These are phyloP conservation scores for Sula dactylatra DNA, from an alignment of 2,113 vertebrate species.

Conservation along the genomic window DNA sequence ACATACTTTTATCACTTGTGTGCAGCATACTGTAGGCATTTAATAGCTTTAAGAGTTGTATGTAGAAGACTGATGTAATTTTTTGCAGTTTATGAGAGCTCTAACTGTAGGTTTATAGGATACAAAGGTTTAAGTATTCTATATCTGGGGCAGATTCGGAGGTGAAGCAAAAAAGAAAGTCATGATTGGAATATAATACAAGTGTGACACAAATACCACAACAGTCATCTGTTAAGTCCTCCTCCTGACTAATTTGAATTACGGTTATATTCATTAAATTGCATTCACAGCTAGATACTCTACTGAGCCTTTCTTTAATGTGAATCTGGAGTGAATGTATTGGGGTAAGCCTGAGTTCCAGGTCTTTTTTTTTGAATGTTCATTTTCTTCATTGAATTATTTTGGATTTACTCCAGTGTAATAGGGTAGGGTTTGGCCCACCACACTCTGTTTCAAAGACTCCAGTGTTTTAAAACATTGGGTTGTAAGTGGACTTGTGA, in stretches of 20 bases:
- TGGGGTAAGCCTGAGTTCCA: not conserved
- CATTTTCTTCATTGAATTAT: not conserved
- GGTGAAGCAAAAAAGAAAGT: not conserved
- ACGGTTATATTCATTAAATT: not conserved
- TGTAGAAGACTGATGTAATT: constrained; percentile 58
- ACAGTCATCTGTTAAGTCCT: not conserved
- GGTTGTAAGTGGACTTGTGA: not conserved
- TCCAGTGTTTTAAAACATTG: not conserved
- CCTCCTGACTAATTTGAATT: not conserved
- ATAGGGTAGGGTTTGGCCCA: not conserved
- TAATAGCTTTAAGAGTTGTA: constrained; percentile 25
- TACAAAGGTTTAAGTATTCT: constrained; percentile 54
- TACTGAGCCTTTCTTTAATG: not conserved
- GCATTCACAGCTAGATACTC: not conserved
- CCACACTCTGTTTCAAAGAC: not conserved
- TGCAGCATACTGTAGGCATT: constrained; percentile 49
- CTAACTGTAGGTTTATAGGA: constrained; percentile 26
- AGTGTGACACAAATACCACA: not conserved
- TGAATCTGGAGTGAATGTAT: not conserved
- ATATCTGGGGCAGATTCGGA: not conserved
- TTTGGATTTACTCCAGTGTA: not conserved
- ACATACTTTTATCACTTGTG: constrained; percentile 52
- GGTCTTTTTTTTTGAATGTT: not conserved
- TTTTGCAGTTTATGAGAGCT: constrained; percentile 49
- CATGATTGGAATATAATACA: not conserved